Conservation (phyloP, 2,888 invertebrate genomes). For the Stenurella melanura region DNA sequence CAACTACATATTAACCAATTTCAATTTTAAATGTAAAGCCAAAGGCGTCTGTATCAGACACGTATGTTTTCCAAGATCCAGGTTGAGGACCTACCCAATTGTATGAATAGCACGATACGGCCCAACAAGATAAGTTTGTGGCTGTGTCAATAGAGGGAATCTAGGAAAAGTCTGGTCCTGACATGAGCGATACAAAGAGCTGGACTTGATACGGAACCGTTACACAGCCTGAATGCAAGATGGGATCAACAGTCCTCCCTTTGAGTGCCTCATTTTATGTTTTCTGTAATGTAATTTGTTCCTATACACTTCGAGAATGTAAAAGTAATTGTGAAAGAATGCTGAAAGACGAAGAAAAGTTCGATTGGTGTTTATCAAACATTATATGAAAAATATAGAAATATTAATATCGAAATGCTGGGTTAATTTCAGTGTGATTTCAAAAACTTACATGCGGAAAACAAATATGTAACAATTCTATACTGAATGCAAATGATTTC, state of each 20-base stretch:
- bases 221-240: constrained; percentile 68
- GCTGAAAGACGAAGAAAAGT: not conserved
- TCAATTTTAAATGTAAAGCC: constrained; percentile 37
- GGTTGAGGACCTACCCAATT: constrained; percentile 49
- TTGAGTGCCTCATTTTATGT: constrained; percentile 66
- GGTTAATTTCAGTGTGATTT: too few relatives aligned
- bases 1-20: constrained; percentile 21
- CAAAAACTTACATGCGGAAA: too few relatives aligned
- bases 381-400: not conserved
- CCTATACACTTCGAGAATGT: constrained; percentile 59
- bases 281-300: constrained; percentile 68
- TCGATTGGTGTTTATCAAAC: not conserved
- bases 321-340: constrained; percentile 48
- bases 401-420: too few relatives aligned
- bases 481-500: too few relatives aligned
- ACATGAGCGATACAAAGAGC: constrained; percentile 66
- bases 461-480: too few relatives aligned
- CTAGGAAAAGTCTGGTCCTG: constrained; percentile 65
- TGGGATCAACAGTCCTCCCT: constrained; percentile 67
- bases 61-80: constrained; percentile 40
- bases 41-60: constrained; percentile 43
- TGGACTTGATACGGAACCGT: constrained; percentile 66
- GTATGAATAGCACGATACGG: constrained; percentile 61
- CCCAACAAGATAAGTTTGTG: constrained; percentile 67
- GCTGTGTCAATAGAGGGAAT: constrained; percentile 68